Conservation (phyloP, 2,797 vertebrate species). For the Darevskia nairensis region DNA sequence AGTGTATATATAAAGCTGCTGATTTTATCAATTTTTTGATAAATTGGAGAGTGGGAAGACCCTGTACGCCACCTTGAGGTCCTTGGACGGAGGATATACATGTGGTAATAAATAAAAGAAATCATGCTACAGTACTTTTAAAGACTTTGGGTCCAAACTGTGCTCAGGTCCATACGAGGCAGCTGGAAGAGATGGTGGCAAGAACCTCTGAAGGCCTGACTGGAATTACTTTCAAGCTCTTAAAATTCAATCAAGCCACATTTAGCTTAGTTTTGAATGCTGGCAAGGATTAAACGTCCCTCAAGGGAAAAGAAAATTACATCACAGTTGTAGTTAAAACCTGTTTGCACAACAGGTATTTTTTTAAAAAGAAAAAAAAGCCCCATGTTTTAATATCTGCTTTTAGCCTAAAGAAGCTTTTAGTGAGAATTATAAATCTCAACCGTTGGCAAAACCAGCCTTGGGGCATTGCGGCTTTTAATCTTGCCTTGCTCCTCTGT, state of each 20-base stretch:
- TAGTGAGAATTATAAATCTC: background rate
- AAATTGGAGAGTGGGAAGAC: too few relatives aligned
- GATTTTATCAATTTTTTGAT: too few relatives aligned
- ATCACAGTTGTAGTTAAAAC: background rate
- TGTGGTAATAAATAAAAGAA: too few relatives aligned
- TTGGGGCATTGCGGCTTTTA: background rate
- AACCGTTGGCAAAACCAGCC: background rate
- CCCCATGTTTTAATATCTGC: background rate
- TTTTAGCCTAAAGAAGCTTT: background rate
- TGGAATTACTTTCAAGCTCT: background rate
- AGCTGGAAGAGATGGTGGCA: background rate
- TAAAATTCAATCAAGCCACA: background rate
- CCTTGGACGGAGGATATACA: too few relatives aligned
- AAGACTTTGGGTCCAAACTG: background rate
- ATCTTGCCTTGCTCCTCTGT: background rate
- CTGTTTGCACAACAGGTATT: background rate
- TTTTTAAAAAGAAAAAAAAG: background rate
- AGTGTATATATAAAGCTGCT: too few relatives aligned
- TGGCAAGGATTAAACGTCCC: slow-evolving; percentile 4
- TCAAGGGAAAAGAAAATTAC: background rate
- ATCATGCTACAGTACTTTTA: background rate
- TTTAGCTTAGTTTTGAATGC: background rate
- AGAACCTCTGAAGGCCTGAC: background rate
- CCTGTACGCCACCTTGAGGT: too few relatives aligned
- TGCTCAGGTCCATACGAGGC: too few relatives aligned